Evolutionary conservation across 64 coral and sea anemone species (phyloP), one percentile per base, ranked within the genome.

Genomic region (Orbicella faveolata): DNA sequence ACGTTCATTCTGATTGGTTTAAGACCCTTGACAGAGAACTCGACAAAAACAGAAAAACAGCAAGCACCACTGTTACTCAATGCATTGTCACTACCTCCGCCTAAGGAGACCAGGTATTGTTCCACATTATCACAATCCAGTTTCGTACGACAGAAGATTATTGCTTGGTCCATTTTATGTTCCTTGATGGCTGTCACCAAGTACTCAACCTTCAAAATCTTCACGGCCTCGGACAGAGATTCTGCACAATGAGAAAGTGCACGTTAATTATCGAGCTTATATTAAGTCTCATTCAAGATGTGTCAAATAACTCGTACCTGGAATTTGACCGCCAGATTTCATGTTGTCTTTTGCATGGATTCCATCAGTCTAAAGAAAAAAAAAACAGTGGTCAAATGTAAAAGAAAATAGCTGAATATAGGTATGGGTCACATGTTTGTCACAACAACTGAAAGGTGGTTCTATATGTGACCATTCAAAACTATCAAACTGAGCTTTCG

Each of bases 141-240:
- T 64, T 98, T 98, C 14, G 96, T 98, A 33, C 96, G 85, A 90
- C 96, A 98, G 83, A 98, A 98, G 39, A 98, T 77, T 61, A 98
- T 98, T 0, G 93, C 96, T 23, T 94, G 90, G 52, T 98, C 96
- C 96, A 98, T 98, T 87, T 94, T 89, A 67, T 98, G 96, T 75
- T 92, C 79, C 13, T 92, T 85, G 73, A 98, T 98, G 20, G 96
- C 93, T 76, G 76, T 90, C 19, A 92, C 80, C 2, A 98, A 51
- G 66, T 98, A 98, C 52, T 95, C 90, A 21, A 89, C 94, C 54
- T 98, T 98, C n/a, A 98, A 79, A 48, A 95, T 88, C 79, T 98
- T 98, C 36, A 90, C 84, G 15, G 96, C 94, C 86, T 98, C 93
- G 15, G 96, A 98, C 54, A 98, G 80, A 52, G 91, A 91, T 89